These are phyloP conservation scores for Amblyjoppa fuscipennis DNA, from an alignment of 2,888 invertebrate genomes.

Conservation along the genomic window DNA sequence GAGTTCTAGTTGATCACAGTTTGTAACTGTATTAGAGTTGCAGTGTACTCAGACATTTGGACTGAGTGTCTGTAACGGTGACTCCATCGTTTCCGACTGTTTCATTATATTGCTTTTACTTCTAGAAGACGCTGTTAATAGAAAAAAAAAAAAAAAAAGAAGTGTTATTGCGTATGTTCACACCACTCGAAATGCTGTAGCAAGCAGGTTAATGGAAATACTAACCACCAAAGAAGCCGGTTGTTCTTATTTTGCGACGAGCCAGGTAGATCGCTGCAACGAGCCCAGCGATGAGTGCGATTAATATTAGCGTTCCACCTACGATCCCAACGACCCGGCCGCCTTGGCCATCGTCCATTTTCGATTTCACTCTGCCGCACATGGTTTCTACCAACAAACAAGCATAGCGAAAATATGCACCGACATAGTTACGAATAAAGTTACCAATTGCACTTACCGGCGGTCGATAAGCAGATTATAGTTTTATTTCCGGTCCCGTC, in stretches of 20 bases:
- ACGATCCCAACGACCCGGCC: neutral
- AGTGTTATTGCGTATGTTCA: neutral
- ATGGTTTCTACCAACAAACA: neutral
- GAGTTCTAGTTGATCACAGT: neutral
- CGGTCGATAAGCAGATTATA: conserved; percentile 18
- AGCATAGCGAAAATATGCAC: neutral
- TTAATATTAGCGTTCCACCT: neutral
- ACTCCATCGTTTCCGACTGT: conserved; percentile 57
- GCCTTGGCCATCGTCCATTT: neutral
- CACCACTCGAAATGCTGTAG: neutral
- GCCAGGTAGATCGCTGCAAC: neutral
- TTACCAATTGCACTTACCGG: too few relatives aligned
- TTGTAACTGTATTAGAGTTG: neutral
- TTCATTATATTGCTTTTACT: conserved; percentile 52
- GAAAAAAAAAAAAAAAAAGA: neutral
- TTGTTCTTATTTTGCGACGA: neutral
- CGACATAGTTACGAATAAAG: too few relatives aligned
- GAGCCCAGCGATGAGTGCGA: conserved; percentile 1
- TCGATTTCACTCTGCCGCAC: neutral
- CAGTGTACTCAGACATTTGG: conserved; percentile 45
- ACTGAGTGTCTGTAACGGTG: conserved; percentile 48
- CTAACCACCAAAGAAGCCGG: conserved; percentile 7
- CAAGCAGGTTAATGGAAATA: neutral
- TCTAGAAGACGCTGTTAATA: neutral
- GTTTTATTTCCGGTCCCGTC: neutral